Evolutionary conservation across 2,797 vertebrate genomes (phyloP), one percentile per base, ranked within the genome.

Genomic region (Acanthornis magna): DNA sequence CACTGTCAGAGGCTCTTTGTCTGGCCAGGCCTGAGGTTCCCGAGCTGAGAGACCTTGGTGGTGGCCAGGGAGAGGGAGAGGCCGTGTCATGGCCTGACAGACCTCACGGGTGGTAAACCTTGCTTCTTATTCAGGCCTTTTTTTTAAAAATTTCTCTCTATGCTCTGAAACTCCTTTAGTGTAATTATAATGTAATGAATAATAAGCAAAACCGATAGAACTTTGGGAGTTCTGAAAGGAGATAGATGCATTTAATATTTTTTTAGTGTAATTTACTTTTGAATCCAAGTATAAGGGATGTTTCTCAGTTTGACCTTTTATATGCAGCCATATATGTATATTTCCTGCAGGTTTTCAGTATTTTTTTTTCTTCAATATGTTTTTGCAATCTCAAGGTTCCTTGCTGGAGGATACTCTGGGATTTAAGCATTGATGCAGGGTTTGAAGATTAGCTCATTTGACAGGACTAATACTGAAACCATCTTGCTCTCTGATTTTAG

Each of bases 1-100:
- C 30, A 76, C 92, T 95, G 95, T 94, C 94, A 92, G 53, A 32
- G 16, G 83, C 61, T 74, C 94, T 96, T 96, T 96, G 96, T 96
- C 93, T 95, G 92, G 74, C 54, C 75, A 38, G 61, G 80, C 78
- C 47, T 54, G 76, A 74, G 68, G 73, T 71, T 47, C 27, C 63
- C 55, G 11, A 72, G 76, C 93, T 27, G n/a, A 20, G 73, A 48
- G 90, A 67, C 77, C 76, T 86, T 10, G 74, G 74, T 53, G 11
- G 21, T 72, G 71, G 80, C 68, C 22, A 11, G 65, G 60, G 72
- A 91, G 17, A 89, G 67, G 63, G 72, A 91, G 17, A 89, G 67
- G 63, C 89, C 42, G 43, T 94, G 89, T 68, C 88, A 40, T 7
- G 88, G 77, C 84, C 78, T 91, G 65, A 47, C 65, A 71, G 82